phyloP scores from a whole-genome alignment of 2,888 invertebrate genomes.

The Cephus runcator region DNA sequence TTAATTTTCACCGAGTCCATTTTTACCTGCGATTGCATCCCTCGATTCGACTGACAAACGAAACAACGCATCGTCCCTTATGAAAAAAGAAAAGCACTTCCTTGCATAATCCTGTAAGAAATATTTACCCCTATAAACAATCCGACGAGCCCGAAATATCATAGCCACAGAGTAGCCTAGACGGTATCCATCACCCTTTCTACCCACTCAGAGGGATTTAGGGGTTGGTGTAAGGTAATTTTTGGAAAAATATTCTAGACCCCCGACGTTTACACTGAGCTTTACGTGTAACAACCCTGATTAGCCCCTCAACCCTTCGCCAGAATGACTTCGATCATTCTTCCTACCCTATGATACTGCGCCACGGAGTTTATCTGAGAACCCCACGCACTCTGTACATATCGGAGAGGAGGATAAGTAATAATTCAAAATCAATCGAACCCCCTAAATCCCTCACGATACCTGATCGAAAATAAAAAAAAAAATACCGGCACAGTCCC shows the following conservation, averaged over 20 bases:
- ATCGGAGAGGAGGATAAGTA: too few relatives aligned
- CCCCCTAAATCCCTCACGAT: too few relatives aligned
- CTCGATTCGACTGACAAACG: neutral
- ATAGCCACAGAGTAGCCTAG: neutral
- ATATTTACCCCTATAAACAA: neutral
- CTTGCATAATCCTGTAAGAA: neutral
- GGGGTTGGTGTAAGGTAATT: neutral
- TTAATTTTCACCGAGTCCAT: neutral
- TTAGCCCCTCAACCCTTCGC: too few relatives aligned
- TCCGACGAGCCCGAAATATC: neutral
- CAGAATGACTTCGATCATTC: neutral
- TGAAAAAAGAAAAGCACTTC: neutral
- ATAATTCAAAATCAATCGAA: too few relatives aligned
- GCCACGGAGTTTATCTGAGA: too few relatives aligned
- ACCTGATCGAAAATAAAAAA: too few relatives aligned
- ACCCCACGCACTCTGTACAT: too few relatives aligned
- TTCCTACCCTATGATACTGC: too few relatives aligned
- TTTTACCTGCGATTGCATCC: neutral
- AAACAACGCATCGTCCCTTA: neutral
- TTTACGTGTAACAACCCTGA: neutral
- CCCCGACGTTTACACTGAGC: neutral
- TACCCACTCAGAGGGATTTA: neutral
- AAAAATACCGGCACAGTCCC: too few relatives aligned
- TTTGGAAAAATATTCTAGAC: neutral
- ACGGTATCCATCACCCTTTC: neutral